Base-by-base conservation (phyloP, 2,113 vertebrate genomes). In the Otocyon megalotis region DNA sequence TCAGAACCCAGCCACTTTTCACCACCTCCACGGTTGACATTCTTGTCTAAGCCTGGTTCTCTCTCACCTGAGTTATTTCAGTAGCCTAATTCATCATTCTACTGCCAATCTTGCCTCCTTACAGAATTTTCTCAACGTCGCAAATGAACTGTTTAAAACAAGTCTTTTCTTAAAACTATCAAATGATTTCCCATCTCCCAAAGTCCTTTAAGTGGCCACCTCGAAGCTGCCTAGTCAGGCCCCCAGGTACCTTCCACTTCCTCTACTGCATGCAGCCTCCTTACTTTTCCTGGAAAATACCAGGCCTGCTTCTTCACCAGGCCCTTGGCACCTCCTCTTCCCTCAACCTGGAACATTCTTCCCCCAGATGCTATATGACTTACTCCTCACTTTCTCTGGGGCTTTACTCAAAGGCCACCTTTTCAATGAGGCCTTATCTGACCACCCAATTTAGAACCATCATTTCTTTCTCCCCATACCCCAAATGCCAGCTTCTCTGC, bases 131-230 rank as follows among this genome's bases (percentile, higher is more conserved):
- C 32, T 84, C 48, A 93, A 35, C 12, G 54, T 15, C n/a, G 30
- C 6, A 85, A 84, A 30, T 19, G 37, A 60, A 85, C 20, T 67
- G 3, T 12, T 84, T 53, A 83, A 63, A 94, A 93, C 37, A 77
- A 71, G n/a, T 43, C 8, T 35, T 62, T 65, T 35, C 50, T 67
- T 93, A 96, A 97, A 74, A 65, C 43, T 0, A 76, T 88, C 32
- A 30, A 63, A 54, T 22, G 28, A 67, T 43, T 56, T 85, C n/a
- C 22, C 28, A 53, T 77, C 16, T 63, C 35, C 32, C 50, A 90
- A 16, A 35, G 1, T 87, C 28, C 62, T 94, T 94, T n/a, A 69
- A 69, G 32, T 17, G 22, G 50, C 67, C 88, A 76, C 8, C 48
- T 26, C 71, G 11, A 58, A 2, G 11, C 0, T 26, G 3, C 4